These are phyloP conservation scores for Mesoclemmys tuberculata DNA, from an alignment of 2,113 vertebrate species.

Conservation along the genomic window DNA sequence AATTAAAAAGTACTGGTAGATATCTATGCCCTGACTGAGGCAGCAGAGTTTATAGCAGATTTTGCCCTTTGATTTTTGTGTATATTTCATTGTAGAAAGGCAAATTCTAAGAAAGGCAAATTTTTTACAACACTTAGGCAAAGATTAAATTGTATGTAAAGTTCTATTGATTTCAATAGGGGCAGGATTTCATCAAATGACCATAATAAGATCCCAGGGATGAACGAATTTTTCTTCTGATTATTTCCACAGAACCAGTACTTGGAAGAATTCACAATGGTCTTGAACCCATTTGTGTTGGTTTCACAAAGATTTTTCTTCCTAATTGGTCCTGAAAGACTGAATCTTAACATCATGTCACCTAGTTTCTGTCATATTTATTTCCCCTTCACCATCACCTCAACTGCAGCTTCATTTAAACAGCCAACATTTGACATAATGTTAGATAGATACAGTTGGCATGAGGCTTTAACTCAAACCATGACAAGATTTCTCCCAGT, in stretches of 20 bases:
- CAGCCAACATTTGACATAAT: conserved; percentile 66
- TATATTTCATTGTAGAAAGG: neutral
- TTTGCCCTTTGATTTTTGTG: conserved; percentile 5
- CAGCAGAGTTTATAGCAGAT: neutral
- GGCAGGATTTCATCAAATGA: neutral
- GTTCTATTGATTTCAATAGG: neutral
- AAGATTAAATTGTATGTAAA: neutral
- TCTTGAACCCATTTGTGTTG: too few species aligned
- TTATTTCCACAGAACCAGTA: too few species aligned
- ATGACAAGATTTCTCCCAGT: neutral
- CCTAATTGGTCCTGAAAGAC: neutral
- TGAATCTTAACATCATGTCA: conserved; percentile 1
- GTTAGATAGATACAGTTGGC: conserved; percentile 55
- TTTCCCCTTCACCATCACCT: conserved; percentile 27
- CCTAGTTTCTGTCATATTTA: neutral
- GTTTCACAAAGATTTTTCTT: too few species aligned
- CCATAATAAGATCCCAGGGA: too few species aligned
- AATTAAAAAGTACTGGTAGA: neutral
- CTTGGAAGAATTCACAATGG: too few species aligned
- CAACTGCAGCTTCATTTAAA: conserved; percentile 48
- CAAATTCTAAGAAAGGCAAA: neutral
- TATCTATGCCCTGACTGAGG: neutral
- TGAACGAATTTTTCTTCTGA: too few species aligned
- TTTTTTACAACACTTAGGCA: neutral
- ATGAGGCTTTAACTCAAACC: neutral